Evolutionary conservation across 2,113 vertebrate species (phyloP), one percentile per base, ranked within the genome.

Genomic region (Dasyurus viverrinus): DNA sequence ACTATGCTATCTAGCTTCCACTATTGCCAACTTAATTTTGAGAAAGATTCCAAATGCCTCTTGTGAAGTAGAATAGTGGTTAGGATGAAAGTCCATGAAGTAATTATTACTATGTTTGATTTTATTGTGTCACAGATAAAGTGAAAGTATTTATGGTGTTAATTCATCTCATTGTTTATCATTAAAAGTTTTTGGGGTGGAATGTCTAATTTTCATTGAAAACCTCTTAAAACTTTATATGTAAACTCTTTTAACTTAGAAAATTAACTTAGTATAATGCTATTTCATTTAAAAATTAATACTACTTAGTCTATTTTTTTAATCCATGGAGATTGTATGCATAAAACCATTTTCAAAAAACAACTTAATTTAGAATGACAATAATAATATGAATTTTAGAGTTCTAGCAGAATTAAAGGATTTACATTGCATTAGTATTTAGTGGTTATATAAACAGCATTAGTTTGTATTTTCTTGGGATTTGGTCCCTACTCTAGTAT

Each of bases 391-490:
- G 3, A 97, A 94, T 97, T 97, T 93, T 95, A 94, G 93, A 0
- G 26, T 93, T 93, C 30, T 76, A 89, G 53, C 68, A 94, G 95
- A 98, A 96, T 93, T 95, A 92, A n/a, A 96, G 97, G 98, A 98
- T 99, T 98, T 99, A 99, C 96, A 46, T 94, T 92, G 98, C 98
- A 99, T 99, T 99, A 98, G 95, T 94, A 98, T 98, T 90, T 98
- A 97, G 84, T 96, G 95, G 98, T 99, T 99, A 99, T 97, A 94
- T 99, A 99, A 99, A 99, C 98, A 92, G 98, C 97, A 98, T 98
- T 96, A 95, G 48, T 95, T 97, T 98, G 97, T 98, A 98, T 99
- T 99, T 98, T n/a, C 97, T 97, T 96, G 96, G 98, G 99, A 99
- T 99, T 99, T 99, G 93, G 91, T 96, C 97, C 60, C 48, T 94